Evolutionary conservation across 2,888 invertebrate genomes (phyloP).

Genomic region (Thymelicus acteon): DNA sequence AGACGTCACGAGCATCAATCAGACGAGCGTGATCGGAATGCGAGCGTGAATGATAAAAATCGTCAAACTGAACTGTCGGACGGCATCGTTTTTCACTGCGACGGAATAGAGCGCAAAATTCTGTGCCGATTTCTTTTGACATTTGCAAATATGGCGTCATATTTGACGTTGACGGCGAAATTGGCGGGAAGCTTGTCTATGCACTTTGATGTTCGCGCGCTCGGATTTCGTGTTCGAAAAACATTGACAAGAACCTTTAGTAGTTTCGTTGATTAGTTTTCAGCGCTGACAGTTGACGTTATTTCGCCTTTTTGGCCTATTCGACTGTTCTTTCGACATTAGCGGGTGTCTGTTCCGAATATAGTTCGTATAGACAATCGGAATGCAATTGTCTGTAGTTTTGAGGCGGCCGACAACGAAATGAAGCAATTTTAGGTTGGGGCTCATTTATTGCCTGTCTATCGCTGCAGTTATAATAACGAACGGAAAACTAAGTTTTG

Average conservation of each 20-base stretch:
- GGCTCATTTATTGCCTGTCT: slow-evolving; percentile 81
- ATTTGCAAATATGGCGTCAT: slow-evolving; percentile 54
- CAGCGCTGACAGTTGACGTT: slow-evolving; percentile 53
- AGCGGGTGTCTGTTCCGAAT: slow-evolving; percentile 41
- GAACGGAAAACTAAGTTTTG: slow-evolving; percentile 72
- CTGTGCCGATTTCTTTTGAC: slow-evolving; percentile 52
- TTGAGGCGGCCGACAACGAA: slow-evolving; percentile 64
- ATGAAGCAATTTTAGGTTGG: slow-evolving; percentile 83
- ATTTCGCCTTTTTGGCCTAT: slow-evolving; percentile 47
- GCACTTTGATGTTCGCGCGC: slow-evolving; percentile 62
- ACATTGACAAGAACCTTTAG: slow-evolving; percentile 52
- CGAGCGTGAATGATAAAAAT: slow-evolving; percentile 38
- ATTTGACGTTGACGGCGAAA: slow-evolving; percentile 60
- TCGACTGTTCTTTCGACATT: slow-evolving; percentile 47
- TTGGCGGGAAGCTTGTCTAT: slow-evolving; percentile 72
- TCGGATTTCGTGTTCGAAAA: slow-evolving; percentile 53
- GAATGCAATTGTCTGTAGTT: slow-evolving; percentile 62
- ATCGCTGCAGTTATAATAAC: slow-evolving; percentile 78
- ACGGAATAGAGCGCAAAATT: slow-evolving; percentile 49
- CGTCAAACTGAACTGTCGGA: slow-evolving; percentile 40
- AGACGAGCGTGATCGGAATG: slow-evolving; percentile 65
- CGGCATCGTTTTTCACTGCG: slow-evolving; percentile 37
- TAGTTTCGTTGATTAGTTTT: slow-evolving; percentile 49
- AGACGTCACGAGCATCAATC: slow-evolving; percentile 75
- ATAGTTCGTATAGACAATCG: slow-evolving; percentile 55